Conservation (phyloP, 2,113 vertebrate species). For the Bubalus kerabau region DNA sequence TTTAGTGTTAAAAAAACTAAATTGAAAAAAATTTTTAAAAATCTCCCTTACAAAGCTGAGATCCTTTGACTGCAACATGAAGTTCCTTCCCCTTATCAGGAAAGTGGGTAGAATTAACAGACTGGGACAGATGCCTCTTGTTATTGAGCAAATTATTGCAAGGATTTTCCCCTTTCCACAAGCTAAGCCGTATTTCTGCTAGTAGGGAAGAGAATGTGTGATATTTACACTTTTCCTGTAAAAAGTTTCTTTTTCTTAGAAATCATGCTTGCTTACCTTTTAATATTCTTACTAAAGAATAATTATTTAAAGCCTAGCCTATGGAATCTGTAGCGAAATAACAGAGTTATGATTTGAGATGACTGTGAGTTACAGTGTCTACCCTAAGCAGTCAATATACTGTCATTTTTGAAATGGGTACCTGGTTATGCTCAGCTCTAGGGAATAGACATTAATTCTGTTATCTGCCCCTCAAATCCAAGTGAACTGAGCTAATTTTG, state of each 20-base stretch:
- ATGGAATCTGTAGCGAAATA: background rate
- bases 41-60: background rate
- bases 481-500: background rate
- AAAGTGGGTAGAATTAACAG: slow-evolving; percentile 9
- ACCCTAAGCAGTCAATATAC: background rate
- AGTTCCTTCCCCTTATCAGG: background rate
- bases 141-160: slow-evolving; percentile 4
- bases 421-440: background rate
- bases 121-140: background rate
- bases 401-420: background rate
- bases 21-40: background rate
- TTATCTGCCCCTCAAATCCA: background rate
- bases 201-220: background rate
- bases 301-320: slow-evolving; percentile 7
- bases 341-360: background rate
- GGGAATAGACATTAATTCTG: background rate
- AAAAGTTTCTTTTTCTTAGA: slow-evolving; percentile 30
- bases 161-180: slow-evolving; percentile 7
- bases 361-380: background rate
- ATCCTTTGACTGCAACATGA: background rate
- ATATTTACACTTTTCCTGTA: background rate
- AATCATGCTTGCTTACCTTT: slow-evolving; percentile 37
- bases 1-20: background rate
- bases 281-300: background rate
- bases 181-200: background rate